Evolutionary conservation across 2,888 invertebrate species (phyloP), one percentile per base, ranked within the genome.

Genomic region (Xylophagus ater): DNA sequence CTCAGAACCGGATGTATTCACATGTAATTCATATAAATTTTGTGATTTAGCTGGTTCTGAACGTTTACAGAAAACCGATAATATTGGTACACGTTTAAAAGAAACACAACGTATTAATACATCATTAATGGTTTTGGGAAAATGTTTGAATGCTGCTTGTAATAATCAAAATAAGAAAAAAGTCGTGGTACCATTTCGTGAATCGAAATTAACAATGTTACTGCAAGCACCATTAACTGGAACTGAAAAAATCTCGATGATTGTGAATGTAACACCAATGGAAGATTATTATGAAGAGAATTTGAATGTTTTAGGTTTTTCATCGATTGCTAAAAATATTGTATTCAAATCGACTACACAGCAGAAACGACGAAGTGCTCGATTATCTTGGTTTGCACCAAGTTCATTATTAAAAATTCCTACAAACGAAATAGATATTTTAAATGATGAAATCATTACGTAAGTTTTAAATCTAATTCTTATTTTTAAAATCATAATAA

Each of bases 21-120:
- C 51, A 69, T 71, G 48, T 63, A 89, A 49, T 45, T 45, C 75
- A 34, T 70, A 92, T 47, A 79, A 86, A 1, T 81, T 96, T 52
- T 92, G 88, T 63, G 94, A 94, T 68, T 66, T 96, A 47, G 94
- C 94, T 30, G 94, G 94, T 0, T 78, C 85, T 12, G 93, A 93
- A 60, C 72, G 89, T 3, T 69, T 75, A 1, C 75, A 78, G 29
- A 85, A 81, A 53, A 81, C 84, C 0, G 64, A 71, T 34, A 82
- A 82, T 58, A 68, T 70, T 2, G 85, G 82, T 26, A 73, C 75
- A 4, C 67, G 88, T 7, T 66, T 89, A 45, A 76, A 74, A 46
- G 94, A 94, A 66, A 85, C 89, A 0, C 78, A 82, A 37, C 81
- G 79, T 47, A 96, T 96, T 49, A 94, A 96, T 65, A 78, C 78